Percentiles rank a stretch among this genome's conserved stretches.
These are phyloP conservation scores for Trachurus trachurus DNA, from an alignment of 2,797 vertebrate species.

Conservation along the genomic window DNA sequence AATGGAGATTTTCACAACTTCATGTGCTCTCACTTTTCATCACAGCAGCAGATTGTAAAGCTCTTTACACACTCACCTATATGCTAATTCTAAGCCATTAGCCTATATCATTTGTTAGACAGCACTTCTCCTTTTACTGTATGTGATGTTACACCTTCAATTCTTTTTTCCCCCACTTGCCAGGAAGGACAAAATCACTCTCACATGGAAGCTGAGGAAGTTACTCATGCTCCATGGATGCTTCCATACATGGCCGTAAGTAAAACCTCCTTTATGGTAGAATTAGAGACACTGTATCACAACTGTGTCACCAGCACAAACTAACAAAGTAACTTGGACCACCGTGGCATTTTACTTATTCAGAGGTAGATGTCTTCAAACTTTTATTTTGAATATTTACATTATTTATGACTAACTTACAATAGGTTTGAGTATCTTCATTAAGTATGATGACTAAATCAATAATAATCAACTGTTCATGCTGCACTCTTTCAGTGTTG, in stretches of 20 bases:
- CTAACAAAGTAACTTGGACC: conserved; percentile 8
- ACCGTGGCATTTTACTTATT: conserved; percentile 12
- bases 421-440: not conserved
- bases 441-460: not conserved
- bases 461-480: not conserved
- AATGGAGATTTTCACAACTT: not conserved
- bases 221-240: not conserved
- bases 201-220: not conserved
- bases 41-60: not conserved
- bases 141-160: not conserved
- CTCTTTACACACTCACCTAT: not conserved
- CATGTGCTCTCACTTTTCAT: not conserved
- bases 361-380: conserved; percentile 4
- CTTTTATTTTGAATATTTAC: conserved; percentile 1
- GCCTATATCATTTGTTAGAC: not conserved
- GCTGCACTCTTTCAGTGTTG: not conserved
- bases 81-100: not conserved
- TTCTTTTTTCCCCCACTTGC: not conserved
- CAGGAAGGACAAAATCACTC: not conserved
- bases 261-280: conserved; percentile 5
- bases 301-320: not conserved
- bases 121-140: not conserved
- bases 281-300: not conserved
- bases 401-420: not conserved
- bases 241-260: not conserved